Conservation (phyloP, 2,888 invertebrate species). For the Eremobia ochroleuca region DNA sequence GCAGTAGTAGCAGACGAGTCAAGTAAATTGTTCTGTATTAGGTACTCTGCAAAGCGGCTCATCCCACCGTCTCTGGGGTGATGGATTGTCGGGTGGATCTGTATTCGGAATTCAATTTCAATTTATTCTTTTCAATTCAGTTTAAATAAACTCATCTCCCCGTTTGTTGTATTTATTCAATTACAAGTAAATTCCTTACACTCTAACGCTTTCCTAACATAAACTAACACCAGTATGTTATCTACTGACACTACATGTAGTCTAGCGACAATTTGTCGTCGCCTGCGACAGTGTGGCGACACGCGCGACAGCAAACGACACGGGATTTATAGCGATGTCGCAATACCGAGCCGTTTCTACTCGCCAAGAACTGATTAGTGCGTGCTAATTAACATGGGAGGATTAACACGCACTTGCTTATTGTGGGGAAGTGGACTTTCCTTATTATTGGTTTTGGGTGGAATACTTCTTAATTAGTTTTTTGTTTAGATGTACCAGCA, state of each 20-base stretch:
- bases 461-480: not conserved
- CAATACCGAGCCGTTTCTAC: slow-evolving; percentile 32
- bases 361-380: slow-evolving; percentile 34
- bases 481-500: not conserved
- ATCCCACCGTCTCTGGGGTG: no score
- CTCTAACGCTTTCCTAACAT: not conserved
- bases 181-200: not conserved
- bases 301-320: slow-evolving; percentile 53
- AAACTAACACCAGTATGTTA: slow-evolving; percentile 20
- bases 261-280: slow-evolving; percentile 58
- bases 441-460: not conserved
- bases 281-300: slow-evolving; percentile 32
- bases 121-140: not conserved
- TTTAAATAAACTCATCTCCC: not conserved
- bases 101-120: no score
- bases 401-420: slow-evolving; percentile 48
- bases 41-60: no score
- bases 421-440: not conserved
- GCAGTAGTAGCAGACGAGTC: no score
- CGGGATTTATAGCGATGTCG: slow-evolving; percentile 56
- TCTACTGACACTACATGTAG: slow-evolving; percentile 2
- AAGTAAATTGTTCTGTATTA: no score
- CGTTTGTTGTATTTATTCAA: not conserved
- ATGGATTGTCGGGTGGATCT: no score
- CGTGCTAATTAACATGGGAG: slow-evolving; percentile 56